Percentiles rank a stretch among this genome's conserved stretches.
Evolutionary conservation across 53 echinoderm and acorn worm genomes (phyloP).

Genomic region (Zoroaster sp.): DNA sequence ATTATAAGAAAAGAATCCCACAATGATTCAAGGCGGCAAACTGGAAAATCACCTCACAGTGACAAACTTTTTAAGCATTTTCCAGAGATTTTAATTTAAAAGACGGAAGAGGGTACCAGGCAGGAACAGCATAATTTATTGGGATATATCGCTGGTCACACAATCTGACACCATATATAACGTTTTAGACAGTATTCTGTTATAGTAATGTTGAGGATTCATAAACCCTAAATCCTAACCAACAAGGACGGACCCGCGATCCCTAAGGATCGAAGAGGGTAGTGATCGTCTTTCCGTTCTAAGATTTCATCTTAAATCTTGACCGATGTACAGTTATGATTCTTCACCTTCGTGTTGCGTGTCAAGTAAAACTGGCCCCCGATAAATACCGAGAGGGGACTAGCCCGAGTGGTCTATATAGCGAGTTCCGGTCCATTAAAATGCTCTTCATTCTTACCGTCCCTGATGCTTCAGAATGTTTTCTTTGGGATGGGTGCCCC

Average conservation of each 20-base stretch:
- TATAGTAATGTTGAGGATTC: too few species aligned
- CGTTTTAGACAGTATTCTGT: too few species aligned
- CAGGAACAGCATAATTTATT: too few species aligned
- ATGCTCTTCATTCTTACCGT: not conserved
- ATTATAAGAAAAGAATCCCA: too few species aligned
- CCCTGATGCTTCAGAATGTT: not conserved
- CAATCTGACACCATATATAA: too few species aligned
- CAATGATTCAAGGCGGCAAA: too few species aligned
- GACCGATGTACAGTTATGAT: not conserved
- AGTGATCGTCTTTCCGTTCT: not conserved
- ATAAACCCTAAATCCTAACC: too few species aligned
- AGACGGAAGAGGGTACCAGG: too few species aligned
- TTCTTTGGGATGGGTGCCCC: not conserved
- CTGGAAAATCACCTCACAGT: too few species aligned
- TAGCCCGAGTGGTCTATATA: not conserved
- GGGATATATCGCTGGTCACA: too few species aligned
- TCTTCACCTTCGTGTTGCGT: not conserved
- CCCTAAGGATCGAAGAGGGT: not conserved
- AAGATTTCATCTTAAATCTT: not conserved
- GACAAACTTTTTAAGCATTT: too few species aligned
- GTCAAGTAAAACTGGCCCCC: not conserved
- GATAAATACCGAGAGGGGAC: not conserved
- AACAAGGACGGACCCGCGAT: not conserved
- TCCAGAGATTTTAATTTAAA: too few species aligned
- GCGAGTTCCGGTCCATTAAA: conserved; percentile 41